Evolutionary conservation across 2,113 vertebrate genomes (phyloP).

Genomic region (Benitochromis conjunctus): DNA sequence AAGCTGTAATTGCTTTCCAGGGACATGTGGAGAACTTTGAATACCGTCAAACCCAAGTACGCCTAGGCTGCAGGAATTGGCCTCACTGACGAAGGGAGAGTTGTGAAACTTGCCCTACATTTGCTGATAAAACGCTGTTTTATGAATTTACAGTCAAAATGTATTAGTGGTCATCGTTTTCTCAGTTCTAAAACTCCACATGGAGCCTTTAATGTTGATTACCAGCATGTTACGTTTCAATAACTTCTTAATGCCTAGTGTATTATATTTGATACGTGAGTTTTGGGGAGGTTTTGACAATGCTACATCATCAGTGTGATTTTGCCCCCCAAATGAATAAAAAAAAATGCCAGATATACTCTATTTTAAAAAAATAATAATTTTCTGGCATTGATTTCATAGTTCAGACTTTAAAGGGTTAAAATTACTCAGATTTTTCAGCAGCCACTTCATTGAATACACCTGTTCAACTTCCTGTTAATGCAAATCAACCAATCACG

Average conservation of each 20-base stretch:
- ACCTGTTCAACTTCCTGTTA: too few relatives aligned
- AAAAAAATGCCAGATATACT: too few relatives aligned
- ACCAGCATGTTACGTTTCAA: not conserved
- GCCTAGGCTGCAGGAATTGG: not conserved
- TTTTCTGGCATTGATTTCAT: too few relatives aligned
- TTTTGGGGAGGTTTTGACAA: not conserved
- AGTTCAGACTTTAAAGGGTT: too few relatives aligned
- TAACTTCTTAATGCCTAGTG: not conserved
- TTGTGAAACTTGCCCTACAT: not conserved
- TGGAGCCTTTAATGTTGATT: not conserved
- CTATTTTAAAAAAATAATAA: too few relatives aligned
- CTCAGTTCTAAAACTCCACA: not conserved
- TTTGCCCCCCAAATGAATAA: not conserved
- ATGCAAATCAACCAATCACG: too few relatives aligned
- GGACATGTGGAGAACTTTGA: conserved; percentile 19
- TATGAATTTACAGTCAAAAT: not conserved
- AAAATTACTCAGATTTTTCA: too few relatives aligned
- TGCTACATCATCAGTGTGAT: not conserved
- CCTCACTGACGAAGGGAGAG: not conserved
- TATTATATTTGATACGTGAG: not conserved
- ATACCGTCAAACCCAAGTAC: conserved; percentile 1
- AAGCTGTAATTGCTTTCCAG: conserved; percentile 58
- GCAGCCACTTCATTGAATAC: too few relatives aligned
- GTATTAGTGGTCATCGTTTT: not conserved
- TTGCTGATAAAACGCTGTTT: not conserved